Conservation (phyloP, 2,888 invertebrate species). For the Noctua janthina region DNA sequence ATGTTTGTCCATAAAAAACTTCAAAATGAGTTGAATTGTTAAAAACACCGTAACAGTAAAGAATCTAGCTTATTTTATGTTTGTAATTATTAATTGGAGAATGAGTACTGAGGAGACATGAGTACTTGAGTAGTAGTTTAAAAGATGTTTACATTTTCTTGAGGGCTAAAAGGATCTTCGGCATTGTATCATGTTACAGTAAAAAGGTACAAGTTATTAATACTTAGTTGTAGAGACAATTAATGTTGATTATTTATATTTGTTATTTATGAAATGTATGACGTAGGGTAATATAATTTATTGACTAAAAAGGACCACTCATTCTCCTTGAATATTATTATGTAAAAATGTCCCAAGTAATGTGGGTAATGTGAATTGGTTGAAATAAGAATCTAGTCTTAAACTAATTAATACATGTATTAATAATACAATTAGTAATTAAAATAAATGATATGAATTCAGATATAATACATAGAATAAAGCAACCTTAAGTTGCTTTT, state of each 20-base stretch:
- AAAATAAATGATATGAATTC: slow-evolving; percentile 67
- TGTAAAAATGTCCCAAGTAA: slow-evolving; percentile 44
- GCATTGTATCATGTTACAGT: slow-evolving; percentile 25
- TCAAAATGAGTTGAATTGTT: slow-evolving; percentile 51
- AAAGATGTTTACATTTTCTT: slow-evolving; percentile 21
- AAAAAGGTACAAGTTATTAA: slow-evolving; percentile 28
- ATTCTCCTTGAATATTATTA: slow-evolving; percentile 46
- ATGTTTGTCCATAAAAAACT: slow-evolving; percentile 52
- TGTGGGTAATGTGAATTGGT: slow-evolving; percentile 51
- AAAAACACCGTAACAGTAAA: slow-evolving; percentile 18
- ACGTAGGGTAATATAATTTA: slow-evolving; percentile 8
- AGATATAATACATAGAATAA: slow-evolving; percentile 54
- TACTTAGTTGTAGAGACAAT: slow-evolving; percentile 33
- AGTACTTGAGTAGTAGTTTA: background rate
- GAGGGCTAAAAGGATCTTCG: background rate
- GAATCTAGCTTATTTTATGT: slow-evolving; percentile 28
- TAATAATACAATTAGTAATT: slow-evolving; percentile 58
- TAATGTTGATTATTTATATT: slow-evolving; percentile 57
- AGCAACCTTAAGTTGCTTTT: slow-evolving; percentile 55
- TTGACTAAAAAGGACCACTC: slow-evolving; percentile 29
- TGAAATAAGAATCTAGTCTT: slow-evolving; percentile 60
- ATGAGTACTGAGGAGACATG: slow-evolving; percentile 31
- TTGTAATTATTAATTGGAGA: slow-evolving; percentile 33
- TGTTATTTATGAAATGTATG: slow-evolving; percentile 38
- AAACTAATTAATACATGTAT: slow-evolving; percentile 54